Evolutionary conservation across 92 coral and sea anemone species (phyloP).

Genomic region (Virgularia gustaviana): DNA sequence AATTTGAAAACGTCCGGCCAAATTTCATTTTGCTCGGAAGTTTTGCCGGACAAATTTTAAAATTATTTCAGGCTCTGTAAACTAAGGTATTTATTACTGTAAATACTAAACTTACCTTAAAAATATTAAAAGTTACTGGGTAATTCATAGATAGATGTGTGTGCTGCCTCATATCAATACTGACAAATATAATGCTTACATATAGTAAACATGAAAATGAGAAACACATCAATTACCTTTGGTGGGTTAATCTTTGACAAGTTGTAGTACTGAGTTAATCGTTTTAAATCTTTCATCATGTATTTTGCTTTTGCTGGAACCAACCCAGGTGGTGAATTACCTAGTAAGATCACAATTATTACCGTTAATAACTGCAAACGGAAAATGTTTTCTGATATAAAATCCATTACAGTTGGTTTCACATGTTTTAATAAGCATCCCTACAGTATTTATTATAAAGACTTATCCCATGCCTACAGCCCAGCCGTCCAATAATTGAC

Average conservation of each 20-base stretch:
- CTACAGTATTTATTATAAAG: too few species aligned
- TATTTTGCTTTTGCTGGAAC: slow-evolving; percentile 58
- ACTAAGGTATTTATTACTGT: too few species aligned
- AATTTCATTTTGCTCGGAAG: too few species aligned
- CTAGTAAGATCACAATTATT: slow-evolving; percentile 17
- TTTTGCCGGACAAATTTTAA: too few species aligned
- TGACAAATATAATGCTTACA: slow-evolving; percentile 21
- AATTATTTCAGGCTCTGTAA: too few species aligned
- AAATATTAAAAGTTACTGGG: too few species aligned
- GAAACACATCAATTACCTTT: slow-evolving; percentile 45
- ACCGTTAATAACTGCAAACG: background rate
- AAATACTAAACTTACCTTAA: too few species aligned
- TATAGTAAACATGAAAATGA: background rate
- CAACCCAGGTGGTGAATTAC: slow-evolving; percentile 77
- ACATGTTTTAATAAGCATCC: too few species aligned
- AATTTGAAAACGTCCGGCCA: background rate
- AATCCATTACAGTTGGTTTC: background rate
- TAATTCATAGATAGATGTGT: too few species aligned
- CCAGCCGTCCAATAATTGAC: too few species aligned
- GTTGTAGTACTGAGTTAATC: slow-evolving; percentile 58
- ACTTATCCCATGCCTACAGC: too few species aligned
- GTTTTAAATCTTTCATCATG: slow-evolving; percentile 64
- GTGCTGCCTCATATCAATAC: slow-evolving; percentile 79
- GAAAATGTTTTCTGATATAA: background rate
- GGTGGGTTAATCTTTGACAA: slow-evolving; percentile 54